Evolutionary conservation across 2,888 invertebrate genomes (phyloP).

Genomic region (Rhogogaster chlorosoma): DNA sequence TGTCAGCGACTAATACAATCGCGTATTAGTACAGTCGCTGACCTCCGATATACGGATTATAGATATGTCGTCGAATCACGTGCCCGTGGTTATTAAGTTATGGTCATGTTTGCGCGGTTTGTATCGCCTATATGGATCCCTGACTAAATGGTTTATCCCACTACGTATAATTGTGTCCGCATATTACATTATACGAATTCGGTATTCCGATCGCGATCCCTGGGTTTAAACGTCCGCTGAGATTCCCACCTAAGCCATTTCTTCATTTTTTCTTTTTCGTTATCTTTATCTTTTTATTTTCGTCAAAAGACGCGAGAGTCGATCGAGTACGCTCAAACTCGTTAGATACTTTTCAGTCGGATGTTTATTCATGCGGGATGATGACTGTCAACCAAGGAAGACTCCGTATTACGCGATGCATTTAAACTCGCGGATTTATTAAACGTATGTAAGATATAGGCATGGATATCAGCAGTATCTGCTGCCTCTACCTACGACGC

Average conservation of each 20-base stretch:
- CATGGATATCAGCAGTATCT: no score
- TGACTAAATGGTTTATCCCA: neutral
- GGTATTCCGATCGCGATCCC: conserved; percentile 15
- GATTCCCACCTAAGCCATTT: neutral
- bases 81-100: neutral
- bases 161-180: neutral
- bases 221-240: neutral
- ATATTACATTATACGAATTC: neutral
- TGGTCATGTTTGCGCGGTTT: conserved; percentile 28
- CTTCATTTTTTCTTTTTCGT: no score
- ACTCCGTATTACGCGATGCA: conserved; percentile 13
- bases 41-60: conserved; percentile 26
- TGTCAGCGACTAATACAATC: neutral
- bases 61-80: neutral
- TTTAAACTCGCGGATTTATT: neutral
- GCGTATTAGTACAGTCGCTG: conserved; percentile 26
- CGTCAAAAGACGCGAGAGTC: no score
- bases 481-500: neutral
- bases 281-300: no score
- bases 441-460: neutral
- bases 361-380: neutral
- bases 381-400: neutral
- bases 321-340: neutral
- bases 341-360: neutral
- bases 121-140: conserved; percentile 10